Base-by-base conservation (phyloP, 2,888 invertebrate species). In the Osmoderma eremita region DNA sequence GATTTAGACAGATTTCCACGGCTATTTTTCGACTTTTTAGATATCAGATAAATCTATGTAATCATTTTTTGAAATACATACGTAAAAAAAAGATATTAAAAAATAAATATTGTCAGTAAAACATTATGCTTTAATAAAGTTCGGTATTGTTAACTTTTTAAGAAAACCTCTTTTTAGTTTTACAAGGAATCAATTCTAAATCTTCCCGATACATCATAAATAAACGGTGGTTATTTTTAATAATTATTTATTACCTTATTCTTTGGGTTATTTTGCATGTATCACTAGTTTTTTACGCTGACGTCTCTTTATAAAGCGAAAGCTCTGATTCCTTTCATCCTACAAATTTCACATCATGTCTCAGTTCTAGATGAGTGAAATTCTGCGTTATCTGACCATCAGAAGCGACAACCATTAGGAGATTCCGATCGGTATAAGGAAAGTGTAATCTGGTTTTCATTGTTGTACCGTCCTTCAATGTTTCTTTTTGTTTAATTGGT, bases 261-360 rank as follows among this genome's bases (percentile, higher is more conserved):
- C 22, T 53, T 42, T 41, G 24, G 49, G 20, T 63, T 50, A 63
- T 39, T 42, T 56, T 61, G 48, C 48, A 61, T 45, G 38, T 61
- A 61, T 61, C 58, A 61, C 58, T 61, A 61, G 48, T 45, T 18
- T 45, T 5, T 61, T 61, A 61, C 58, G 58, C 58, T 61, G 58
- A 61, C 48, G 58, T 61, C 63, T 61, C 62, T 65, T 69, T 63
- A 48, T 67, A 63, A 71, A 80, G 80, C 80, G 75, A 73, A 79
- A 80, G 79, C 79, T 70, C 50, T 48, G 48, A 42, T 56, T 51
- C 10, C n/a, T 24, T n/a, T 42, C 36, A 30, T 10, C 45, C 12
- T 20, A 20, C 12, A 18, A 18, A 48, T 20, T 48, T 18, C 48
- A 48, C 20, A 48, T 48, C 17, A 20, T 10, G 3, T 48, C 20